Evolutionary conservation across 2,113 vertebrate species (phyloP).

Genomic region (Lophotis ruficrista): DNA sequence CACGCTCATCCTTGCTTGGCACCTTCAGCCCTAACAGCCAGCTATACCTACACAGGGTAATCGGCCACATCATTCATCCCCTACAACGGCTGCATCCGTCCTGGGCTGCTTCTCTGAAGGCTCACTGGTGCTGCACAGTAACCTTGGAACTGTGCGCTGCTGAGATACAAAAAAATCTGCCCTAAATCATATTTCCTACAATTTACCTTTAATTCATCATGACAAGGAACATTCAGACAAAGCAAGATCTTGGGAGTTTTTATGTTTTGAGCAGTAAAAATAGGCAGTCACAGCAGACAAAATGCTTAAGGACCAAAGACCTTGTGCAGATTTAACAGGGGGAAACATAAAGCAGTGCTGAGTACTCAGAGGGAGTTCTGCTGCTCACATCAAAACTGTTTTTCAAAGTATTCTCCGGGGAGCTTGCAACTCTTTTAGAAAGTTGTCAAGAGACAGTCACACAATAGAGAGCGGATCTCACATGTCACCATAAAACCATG

Average conservation of each 20-base stretch:
- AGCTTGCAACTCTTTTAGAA: background rate
- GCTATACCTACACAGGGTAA: background rate
- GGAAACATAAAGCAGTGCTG: background rate
- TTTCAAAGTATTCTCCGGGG: background rate
- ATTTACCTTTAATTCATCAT: background rate
- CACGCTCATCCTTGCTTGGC: background rate
- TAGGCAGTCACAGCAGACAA: background rate
- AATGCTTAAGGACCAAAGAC: background rate
- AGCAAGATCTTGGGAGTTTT: background rate
- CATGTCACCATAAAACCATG: background rate
- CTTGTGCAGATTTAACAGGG: background rate
- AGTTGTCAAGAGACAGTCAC: background rate
- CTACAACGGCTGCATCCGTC: background rate
- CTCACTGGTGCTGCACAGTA: background rate
- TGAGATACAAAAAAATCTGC: background rate
- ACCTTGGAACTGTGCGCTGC: background rate
- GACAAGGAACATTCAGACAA: constrained; percentile 1
- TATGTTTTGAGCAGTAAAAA: background rate
- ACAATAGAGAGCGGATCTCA: accelerated
- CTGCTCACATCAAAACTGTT: background rate
- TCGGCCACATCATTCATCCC: background rate
- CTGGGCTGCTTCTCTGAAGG: background rate
- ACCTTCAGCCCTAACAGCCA: background rate
- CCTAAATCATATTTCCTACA: background rate
- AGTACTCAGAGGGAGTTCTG: background rate